phyloP scores from a whole-genome alignment of 2,888 invertebrate genomes.

The Steinernema scapterisci region DNA sequence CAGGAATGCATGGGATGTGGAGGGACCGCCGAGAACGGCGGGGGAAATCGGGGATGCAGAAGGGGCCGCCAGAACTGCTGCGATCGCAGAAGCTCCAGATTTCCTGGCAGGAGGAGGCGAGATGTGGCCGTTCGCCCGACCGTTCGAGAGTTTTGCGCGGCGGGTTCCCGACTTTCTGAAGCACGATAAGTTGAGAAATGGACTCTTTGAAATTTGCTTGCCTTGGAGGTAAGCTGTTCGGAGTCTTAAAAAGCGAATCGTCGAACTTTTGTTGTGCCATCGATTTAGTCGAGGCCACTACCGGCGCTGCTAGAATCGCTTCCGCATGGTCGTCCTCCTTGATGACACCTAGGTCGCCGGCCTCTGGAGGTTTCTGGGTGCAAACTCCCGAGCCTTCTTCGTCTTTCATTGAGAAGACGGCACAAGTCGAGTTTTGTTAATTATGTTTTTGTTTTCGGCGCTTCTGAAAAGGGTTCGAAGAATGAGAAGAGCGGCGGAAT shows the following conservation, averaged over 20 bases:
- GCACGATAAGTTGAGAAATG: background rate
- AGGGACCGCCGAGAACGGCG: background rate
- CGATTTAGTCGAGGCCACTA: background rate
- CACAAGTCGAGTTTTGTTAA: background rate
- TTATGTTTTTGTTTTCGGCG: background rate
- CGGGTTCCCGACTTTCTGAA: background rate
- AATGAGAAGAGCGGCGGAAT: background rate
- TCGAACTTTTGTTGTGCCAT: background rate
- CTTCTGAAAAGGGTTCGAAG: no score
- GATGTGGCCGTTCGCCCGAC: slow-evolving; percentile 13
- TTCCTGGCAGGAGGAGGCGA: slow-evolving; percentile 19
- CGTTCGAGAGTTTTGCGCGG: background rate
- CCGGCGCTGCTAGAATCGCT: background rate
- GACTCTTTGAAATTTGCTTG: background rate
- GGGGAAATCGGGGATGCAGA: background rate
- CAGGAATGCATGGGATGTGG: background rate
- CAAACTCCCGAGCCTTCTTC: slow-evolving; percentile 22
- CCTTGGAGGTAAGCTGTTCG: background rate
- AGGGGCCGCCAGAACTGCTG: background rate
- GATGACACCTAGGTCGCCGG: background rate
- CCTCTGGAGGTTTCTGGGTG: background rate
- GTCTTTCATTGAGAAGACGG: slow-evolving; percentile 24
- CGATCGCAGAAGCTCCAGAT: slow-evolving; percentile 10
- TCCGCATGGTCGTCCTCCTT: background rate
- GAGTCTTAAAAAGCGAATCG: slow-evolving; percentile 14